Evolutionary conservation across 2,113 vertebrate species (phyloP).

Genomic region (Ciconia boyciana): DNA sequence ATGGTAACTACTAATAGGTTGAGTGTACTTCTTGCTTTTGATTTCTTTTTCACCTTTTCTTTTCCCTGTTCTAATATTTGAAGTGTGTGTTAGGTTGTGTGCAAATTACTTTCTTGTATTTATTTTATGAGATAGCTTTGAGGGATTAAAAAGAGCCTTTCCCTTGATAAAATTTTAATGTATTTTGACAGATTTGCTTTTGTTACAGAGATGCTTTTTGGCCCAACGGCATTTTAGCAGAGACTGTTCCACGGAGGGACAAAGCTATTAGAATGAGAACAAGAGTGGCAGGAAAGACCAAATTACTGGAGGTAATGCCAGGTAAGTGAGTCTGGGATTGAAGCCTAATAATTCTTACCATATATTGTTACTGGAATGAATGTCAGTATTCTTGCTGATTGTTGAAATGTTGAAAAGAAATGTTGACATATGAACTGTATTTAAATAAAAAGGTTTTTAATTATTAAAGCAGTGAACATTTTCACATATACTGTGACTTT

Average conservation of each 20-base stretch:
- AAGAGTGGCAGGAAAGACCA: slow-evolving; percentile 93
- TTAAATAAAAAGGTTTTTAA: not conserved
- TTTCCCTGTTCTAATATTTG: not conserved
- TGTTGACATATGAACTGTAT: not conserved
- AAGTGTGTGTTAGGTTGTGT: not conserved
- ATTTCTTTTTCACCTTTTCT: not conserved
- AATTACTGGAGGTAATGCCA: slow-evolving; percentile 95
- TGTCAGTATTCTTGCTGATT: not conserved
- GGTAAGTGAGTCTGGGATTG: slow-evolving; percentile 70
- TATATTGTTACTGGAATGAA: not conserved
- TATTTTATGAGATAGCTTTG: not conserved
- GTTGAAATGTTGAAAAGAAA: not conserved
- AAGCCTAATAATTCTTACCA: not conserved
- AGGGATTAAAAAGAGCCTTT: not conserved
- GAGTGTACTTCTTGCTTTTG: not conserved
- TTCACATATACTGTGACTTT: not conserved
- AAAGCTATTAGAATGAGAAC: slow-evolving; percentile 94
- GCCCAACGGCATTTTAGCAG: slow-evolving; percentile 97
- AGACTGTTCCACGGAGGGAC: slow-evolving; percentile 87
- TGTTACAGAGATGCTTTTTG: slow-evolving; percentile 92
- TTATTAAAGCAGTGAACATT: not conserved
- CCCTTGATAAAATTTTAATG: not conserved
- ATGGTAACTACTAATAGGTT: not conserved
- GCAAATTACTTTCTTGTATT: not conserved
- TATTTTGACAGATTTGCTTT: slow-evolving; percentile 44